Percentiles rank a stretch among this genome's conserved stretches.
Evolutionary conservation across 2,797 vertebrate genomes (phyloP).

Genomic region (Podarcis lilfordi): DNA sequence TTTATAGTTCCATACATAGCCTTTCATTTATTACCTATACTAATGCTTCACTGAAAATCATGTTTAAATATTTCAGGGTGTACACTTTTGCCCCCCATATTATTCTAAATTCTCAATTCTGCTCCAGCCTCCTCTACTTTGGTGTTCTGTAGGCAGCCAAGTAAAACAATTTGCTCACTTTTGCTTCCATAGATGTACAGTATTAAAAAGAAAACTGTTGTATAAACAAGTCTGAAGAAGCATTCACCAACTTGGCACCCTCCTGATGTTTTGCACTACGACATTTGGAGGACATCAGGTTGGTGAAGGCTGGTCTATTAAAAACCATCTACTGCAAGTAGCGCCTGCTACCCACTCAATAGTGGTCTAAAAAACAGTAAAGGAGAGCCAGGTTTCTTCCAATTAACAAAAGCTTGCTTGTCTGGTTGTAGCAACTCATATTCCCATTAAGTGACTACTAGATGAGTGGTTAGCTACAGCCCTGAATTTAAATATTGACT

Average conservation of each 20-base stretch:
- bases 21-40: not conserved
- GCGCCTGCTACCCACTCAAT: no score
- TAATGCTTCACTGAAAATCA: not conserved
- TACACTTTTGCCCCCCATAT: not conserved
- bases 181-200: not conserved
- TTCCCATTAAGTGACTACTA: not conserved
- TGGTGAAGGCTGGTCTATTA: not conserved
- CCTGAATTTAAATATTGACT: not conserved
- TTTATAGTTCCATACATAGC: not conserved
- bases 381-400: not conserved
- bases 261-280: no score
- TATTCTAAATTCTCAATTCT: not conserved
- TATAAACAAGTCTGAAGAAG: not conserved
- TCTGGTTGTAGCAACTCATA: not conserved
- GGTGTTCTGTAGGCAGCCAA: not conserved
- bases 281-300: no score
- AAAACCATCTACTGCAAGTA: no score
- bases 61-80: not conserved
- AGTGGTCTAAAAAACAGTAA: no score
- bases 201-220: not conserved
- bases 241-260: no score
- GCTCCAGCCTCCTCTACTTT: not conserved
- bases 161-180: not conserved
- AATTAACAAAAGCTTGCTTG: not conserved
- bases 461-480: not conserved